Base-by-base conservation (phyloP, 1,140 invertebrate genomes). In the Drosophila tristis region DNA sequence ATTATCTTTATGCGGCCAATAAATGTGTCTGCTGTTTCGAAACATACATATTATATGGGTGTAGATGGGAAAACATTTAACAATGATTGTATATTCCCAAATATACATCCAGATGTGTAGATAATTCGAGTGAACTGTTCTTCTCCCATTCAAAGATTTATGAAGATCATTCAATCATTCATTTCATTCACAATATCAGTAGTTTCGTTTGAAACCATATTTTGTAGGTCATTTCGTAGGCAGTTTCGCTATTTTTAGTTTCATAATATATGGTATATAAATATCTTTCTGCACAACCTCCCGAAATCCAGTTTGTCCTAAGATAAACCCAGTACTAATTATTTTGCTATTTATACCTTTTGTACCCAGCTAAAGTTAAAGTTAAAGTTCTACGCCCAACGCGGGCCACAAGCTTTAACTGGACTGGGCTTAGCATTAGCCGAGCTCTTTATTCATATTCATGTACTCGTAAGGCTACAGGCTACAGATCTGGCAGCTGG, bases 321-420 rank as follows among this genome's bases (percentile, higher is more conserved):
- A 55, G 66, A 68, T 68, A 68, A 68, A 67, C 55, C 63, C 50
- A 47, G 31, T 25, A 63, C n/a, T 68, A 66, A 68, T 68, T 68
- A 50, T 67, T 68, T 13, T 50, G 50, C 63, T 68, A 67, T 68
- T 68, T 67, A 56, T 68, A 68, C 31, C 50, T 56, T 15, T 48
- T 29, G 25, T 55, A 54, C 63, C 49, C 49, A 48, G 55, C 16
- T 31, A 60, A 56, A 76, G 49, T 60, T 31, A 60, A 56, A 76
- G 49, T 60, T 67, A 67, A 56, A 77, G 77, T 81, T 59, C 64
- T 39, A 5, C 4, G 11, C 4, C 31, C 31, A 31, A 9, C 2
- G 8, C 31, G 31, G 8, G 31, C 35, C 35, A 39, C 35, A 13
- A 39, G 55, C 55, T 53, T 64, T 45, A 35, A 48, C 47, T 31